Evolutionary conservation across 2,888 invertebrate species (phyloP), one percentile per base, ranked within the genome.

Genomic region (Cantharis lateralis): DNA sequence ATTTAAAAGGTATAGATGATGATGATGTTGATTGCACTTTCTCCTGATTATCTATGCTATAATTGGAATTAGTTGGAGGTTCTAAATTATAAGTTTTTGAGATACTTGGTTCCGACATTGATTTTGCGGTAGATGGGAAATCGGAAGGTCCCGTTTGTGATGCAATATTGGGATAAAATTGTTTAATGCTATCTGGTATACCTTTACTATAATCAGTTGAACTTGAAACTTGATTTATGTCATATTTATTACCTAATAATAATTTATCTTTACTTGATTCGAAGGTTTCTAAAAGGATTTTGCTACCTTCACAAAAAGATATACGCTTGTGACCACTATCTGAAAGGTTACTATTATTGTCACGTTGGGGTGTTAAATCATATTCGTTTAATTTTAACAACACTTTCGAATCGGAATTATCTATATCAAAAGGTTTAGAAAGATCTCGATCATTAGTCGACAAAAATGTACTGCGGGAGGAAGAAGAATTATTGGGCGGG

Each of bases 111-210:
- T n/a, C n/a, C 10, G 48, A 48, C 7, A n/a, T 48, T 48, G 48
- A 48, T 13, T 48, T 48, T n/a, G 7, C 10, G 4, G 1, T 1
- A 3, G n/a, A 48, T 48, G n/a, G 10, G n/a, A 1, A 76, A 72
- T 80, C 80, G 9, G 78, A 69, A 11, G 78, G 77, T 10, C 62
- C 62, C 9, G 80, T 80, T 69, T 80, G 80, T 9, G 80, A 78
- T 2, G 80, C 64, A 24, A 61, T 71, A 20, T 73, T 75, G 0
- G 80, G 80, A 68, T 73, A 80, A 70, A 80, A 80, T 20, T 73
- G 72, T 15, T 68, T 70, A 10, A 80, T 72, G 9, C 26, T 66
- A 13, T 73, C 26, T 3, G 76, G 78, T 15, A 75, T 70, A 24
- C 72, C 72, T 28, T 48, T 68, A 26, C 76, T 63, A 28, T 70